These are phyloP conservation scores for Myrmophylax atrothorax DNA, from an alignment of 2,113 vertebrate genomes.

Conservation along the genomic window DNA sequence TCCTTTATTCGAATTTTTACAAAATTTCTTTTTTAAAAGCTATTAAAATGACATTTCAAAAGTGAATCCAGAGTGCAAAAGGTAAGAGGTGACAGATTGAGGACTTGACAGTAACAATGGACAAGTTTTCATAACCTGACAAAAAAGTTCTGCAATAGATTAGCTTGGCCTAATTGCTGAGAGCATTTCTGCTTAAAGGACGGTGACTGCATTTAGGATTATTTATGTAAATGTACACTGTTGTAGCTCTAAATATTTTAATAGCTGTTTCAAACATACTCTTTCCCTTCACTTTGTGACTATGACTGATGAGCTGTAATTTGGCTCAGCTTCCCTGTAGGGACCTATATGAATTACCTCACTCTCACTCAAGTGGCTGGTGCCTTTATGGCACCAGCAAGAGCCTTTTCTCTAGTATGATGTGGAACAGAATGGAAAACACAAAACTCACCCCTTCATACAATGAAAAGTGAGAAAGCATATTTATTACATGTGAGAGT, in stretches of 20 bases:
- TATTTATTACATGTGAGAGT: background rate
- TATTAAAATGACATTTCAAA: background rate
- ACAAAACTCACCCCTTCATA: background rate
- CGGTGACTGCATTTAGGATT: background rate
- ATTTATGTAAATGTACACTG: constrained; percentile 13
- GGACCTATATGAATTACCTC: background rate
- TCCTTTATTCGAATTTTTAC: background rate
- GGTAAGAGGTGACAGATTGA: background rate
- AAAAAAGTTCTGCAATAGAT: background rate
- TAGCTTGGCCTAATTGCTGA: background rate
- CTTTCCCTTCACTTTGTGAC: background rate
- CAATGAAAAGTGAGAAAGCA: background rate
- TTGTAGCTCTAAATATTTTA: constrained; percentile 22
- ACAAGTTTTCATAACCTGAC: background rate
- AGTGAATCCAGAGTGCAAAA: background rate
- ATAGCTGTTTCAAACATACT: constrained; percentile 9
- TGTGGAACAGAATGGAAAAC: background rate
- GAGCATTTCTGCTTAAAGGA: background rate
- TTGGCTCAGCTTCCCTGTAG: background rate
- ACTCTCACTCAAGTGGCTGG: background rate
- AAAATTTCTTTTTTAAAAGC: background rate
- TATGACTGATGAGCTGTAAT: background rate
- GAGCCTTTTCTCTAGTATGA: background rate
- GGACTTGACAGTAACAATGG: background rate
- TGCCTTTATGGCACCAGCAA: background rate